Evolutionary conservation across 1,140 invertebrate genomes (phyloP).

Genomic region (Cotesia typhae): DNA sequence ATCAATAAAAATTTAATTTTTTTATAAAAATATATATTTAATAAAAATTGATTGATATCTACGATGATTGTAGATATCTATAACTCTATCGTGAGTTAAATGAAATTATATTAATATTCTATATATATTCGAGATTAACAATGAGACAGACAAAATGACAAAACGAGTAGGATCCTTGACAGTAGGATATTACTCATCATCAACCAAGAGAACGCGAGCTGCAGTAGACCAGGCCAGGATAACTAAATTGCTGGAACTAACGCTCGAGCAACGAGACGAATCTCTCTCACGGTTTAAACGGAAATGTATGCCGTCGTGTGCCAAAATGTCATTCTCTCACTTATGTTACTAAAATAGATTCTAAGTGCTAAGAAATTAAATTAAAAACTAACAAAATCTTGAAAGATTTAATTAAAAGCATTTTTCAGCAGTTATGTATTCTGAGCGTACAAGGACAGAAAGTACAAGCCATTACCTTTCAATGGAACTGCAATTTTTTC

Average conservation of each 20-base stretch:
- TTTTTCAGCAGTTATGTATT: neutral
- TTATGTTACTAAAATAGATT: neutral
- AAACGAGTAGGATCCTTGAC: neutral
- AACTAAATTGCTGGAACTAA: constrained; percentile 19
- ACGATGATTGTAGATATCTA: too few relatives aligned
- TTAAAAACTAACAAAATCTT: neutral
- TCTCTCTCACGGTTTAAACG: constrained; percentile 19
- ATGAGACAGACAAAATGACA: constrained; percentile 12
- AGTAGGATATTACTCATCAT: constrained; percentile 16
- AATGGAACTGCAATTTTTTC: too few relatives aligned
- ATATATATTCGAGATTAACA: neutral
- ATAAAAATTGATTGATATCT: too few relatives aligned
- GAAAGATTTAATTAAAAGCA: constrained; percentile 1
- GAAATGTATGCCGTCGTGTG: constrained; percentile 16
- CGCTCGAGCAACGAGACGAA: constrained; percentile 16
- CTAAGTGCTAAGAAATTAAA: constrained; percentile 3
- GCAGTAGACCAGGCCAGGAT: too few relatives aligned
- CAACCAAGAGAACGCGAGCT: neutral
- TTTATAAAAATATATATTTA: too few relatives aligned
- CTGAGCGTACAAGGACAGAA: too few relatives aligned
- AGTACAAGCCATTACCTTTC: too few relatives aligned
- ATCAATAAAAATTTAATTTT: too few relatives aligned
- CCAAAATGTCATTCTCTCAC: constrained; percentile 19
- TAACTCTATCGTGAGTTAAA: too few relatives aligned
- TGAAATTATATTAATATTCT: neutral